phyloP scores from a whole-genome alignment of 1,140 invertebrate genomes.

The Rhagoletis zephyria region DNA sequence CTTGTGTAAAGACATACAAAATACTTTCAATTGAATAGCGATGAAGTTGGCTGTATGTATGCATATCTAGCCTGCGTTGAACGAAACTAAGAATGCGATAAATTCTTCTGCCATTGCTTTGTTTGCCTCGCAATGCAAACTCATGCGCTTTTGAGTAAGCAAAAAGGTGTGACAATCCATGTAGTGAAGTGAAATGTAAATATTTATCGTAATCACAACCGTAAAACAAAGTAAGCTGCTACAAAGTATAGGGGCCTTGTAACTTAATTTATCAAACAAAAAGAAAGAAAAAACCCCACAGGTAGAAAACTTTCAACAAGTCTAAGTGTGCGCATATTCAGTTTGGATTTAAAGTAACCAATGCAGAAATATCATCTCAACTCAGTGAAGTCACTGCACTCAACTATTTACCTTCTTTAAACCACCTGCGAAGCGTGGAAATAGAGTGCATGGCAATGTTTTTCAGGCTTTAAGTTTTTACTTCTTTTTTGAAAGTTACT shows the following conservation, averaged over 20 bases:
- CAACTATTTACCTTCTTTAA: no score
- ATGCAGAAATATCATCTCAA: neutral
- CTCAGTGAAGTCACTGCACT: neutral
- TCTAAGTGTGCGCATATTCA: neutral
- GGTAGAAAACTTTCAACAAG: neutral
- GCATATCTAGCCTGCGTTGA: no score
- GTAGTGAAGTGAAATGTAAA: conserved; percentile 1
- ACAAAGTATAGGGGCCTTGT: neutral
- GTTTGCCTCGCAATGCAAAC: neutral
- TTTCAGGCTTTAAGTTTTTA: neutral
- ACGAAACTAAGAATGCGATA: no score
- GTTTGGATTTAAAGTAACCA: neutral
- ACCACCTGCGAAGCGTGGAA: neutral
- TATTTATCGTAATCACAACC: neutral
- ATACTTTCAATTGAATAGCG: no score
- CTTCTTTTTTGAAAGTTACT: neutral
- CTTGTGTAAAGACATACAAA: no score
- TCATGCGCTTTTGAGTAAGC: neutral
- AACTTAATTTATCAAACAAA: neutral
- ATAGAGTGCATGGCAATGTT: neutral
- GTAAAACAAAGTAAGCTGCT: neutral
- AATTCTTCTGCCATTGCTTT: neutral
- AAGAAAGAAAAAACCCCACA: neutral
- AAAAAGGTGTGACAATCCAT: conserved; percentile 37
- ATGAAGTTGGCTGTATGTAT: no score